These are phyloP conservation scores for Dolichallabes microphthalmus DNA, from an alignment of 2,113 vertebrate species.

Conservation along the genomic window DNA sequence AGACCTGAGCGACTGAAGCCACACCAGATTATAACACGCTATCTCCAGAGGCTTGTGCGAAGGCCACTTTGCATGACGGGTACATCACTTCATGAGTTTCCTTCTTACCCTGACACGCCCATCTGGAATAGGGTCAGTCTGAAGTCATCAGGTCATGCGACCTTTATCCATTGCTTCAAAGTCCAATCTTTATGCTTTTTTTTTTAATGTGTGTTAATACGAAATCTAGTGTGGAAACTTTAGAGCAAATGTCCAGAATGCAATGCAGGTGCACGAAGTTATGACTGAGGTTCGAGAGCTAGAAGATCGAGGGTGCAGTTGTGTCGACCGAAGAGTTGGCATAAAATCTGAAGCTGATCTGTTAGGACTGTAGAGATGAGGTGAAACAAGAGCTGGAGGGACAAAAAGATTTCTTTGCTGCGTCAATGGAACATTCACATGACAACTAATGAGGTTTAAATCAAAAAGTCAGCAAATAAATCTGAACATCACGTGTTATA, in stretches of 20 bases:
- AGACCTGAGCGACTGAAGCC: no score
- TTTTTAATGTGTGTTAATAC: neutral
- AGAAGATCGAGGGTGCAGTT: neutral
- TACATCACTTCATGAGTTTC: no score
- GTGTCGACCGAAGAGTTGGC: neutral
- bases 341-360: neutral
- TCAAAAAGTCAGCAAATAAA: neutral
- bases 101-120: no score
- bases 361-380: neutral
- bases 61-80: no score
- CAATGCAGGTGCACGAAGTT: no score
- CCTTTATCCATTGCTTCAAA: no score
- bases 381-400: neutral
- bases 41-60: no score
- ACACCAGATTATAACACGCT: no score
- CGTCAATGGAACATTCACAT: neutral
- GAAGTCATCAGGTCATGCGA: no score
- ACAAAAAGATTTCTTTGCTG: neutral
- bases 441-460: neutral
- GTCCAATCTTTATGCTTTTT: no score
- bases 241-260: no score
- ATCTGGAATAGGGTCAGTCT: no score
- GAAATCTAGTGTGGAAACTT: neutral
- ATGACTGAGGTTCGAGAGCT: neutral
- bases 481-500: neutral